Evolutionary conservation across 2,888 invertebrate genomes (phyloP).

Genomic region (Brenthis ino): DNA sequence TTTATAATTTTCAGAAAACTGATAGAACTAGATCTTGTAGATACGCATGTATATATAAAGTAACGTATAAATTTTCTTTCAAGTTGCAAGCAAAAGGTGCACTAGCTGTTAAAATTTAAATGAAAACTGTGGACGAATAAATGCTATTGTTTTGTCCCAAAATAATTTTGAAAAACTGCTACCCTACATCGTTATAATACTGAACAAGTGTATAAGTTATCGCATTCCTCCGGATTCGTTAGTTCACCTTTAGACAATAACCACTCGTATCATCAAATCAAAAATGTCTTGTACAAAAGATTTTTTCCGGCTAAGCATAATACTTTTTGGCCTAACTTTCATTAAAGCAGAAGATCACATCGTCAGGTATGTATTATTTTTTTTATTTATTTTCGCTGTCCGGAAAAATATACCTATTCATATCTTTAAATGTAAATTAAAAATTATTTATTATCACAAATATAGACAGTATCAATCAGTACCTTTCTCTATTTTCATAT

Average conservation of each 20-base stretch:
- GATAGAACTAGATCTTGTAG: too few relatives aligned
- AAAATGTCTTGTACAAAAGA: conserved; percentile 14
- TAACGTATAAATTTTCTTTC: too few relatives aligned
- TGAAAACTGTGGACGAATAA: too few relatives aligned
- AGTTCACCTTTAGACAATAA: background rate
- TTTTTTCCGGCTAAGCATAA: background rate
- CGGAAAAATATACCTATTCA: background rate
- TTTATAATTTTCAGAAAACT: too few relatives aligned
- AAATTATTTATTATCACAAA: too few relatives aligned
- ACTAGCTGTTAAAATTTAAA: too few relatives aligned
- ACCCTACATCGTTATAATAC: conserved; percentile 9
- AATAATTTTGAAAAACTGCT: background rate
- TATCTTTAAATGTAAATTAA: too few relatives aligned
- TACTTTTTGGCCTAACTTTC: conserved; percentile 2
- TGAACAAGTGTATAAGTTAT: conserved; percentile 5
- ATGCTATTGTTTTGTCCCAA: background rate
- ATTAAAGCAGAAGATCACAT: background rate
- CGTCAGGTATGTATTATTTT: background rate
- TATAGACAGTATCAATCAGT: too few relatives aligned
- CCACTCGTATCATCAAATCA: background rate
- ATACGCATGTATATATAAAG: too few relatives aligned
- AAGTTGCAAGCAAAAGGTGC: too few relatives aligned
- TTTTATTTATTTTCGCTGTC: too few relatives aligned
- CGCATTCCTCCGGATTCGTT: background rate
- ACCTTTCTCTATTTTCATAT: too few relatives aligned